These are phyloP conservation scores for Hormaphis cornu DNA, from an alignment of 1,140 invertebrate genomes.

Conservation along the genomic window DNA sequence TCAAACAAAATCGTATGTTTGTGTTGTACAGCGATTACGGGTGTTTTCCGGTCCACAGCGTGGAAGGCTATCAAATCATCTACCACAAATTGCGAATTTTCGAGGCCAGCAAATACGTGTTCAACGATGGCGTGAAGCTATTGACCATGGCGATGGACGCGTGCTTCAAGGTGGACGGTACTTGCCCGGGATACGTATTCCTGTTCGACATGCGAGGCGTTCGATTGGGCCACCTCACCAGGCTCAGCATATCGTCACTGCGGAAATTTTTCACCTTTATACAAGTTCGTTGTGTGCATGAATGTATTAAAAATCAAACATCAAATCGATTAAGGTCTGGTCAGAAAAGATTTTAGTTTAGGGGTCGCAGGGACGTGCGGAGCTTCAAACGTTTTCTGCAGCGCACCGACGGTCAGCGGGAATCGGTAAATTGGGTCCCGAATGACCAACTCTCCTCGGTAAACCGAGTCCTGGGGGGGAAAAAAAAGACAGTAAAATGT, in stretches of 20 bases:
- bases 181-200: conserved; percentile 46
- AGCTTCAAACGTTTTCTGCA: too few species aligned
- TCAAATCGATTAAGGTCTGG: too few species aligned
- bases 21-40: conserved; percentile 35
- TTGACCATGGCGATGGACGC: conserved; percentile 37
- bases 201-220: conserved; percentile 58
- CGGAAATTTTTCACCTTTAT: conserved; percentile 54
- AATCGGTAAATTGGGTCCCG: too few species aligned
- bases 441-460: too few species aligned
- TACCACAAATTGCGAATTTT: conserved; percentile 53
- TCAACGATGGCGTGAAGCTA: conserved; percentile 56
- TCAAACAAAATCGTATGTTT: too few species aligned
- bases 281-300: conserved; percentile 50
- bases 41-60: conserved; percentile 42
- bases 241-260: conserved; percentile 50
- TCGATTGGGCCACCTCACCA: conserved; percentile 51
- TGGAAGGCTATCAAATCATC: conserved; percentile 50
- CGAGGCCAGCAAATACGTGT: conserved; percentile 54
- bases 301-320: too few species aligned
- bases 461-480: too few species aligned
- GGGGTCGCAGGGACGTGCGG: too few species aligned
- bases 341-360: too few species aligned
- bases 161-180: conserved; percentile 35
- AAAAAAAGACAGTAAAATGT: too few species aligned
- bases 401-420: too few species aligned